phyloP scores from a whole-genome alignment of 2,797 vertebrate species.

The Scolopax rusticola region DNA sequence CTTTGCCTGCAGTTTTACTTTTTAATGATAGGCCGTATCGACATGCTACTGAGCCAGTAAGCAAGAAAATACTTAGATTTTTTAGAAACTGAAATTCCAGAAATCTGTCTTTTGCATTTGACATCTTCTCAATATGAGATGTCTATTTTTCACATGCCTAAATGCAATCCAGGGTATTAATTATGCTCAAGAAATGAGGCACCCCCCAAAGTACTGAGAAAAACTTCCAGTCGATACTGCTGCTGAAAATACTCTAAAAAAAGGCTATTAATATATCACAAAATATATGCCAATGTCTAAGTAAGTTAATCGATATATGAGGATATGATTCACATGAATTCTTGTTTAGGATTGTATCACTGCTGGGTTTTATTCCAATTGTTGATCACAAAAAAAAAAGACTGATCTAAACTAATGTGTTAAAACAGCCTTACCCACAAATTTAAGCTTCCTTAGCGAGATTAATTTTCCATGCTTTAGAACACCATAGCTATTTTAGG shows the following conservation, averaged over 20 bases:
- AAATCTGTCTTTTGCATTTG: background rate
- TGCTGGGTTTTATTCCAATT: background rate
- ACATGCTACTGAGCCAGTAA: background rate
- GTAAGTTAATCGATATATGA: background rate
- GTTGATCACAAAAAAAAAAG: background rate
- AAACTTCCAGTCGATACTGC: background rate
- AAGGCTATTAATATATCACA: background rate
- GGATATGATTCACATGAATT: background rate
- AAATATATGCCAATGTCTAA: background rate
- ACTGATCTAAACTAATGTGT: background rate
- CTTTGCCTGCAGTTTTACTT: background rate
- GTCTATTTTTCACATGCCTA: background rate
- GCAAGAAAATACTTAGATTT: background rate
- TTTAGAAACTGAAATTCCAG: background rate
- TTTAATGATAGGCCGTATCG: background rate
- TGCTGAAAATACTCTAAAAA: background rate
- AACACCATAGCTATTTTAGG: rapidly evolving
- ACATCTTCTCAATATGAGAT: background rate
- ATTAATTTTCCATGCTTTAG: background rate
- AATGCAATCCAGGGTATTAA: background rate
- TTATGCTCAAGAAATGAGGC: background rate
- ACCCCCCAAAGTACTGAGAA: background rate
- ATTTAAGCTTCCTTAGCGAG: background rate
- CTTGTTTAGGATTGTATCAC: background rate
- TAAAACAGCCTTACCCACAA: background rate